phyloP scores from a whole-genome alignment of 2,113 vertebrate genomes.

The Sclerurus mexicanus region DNA sequence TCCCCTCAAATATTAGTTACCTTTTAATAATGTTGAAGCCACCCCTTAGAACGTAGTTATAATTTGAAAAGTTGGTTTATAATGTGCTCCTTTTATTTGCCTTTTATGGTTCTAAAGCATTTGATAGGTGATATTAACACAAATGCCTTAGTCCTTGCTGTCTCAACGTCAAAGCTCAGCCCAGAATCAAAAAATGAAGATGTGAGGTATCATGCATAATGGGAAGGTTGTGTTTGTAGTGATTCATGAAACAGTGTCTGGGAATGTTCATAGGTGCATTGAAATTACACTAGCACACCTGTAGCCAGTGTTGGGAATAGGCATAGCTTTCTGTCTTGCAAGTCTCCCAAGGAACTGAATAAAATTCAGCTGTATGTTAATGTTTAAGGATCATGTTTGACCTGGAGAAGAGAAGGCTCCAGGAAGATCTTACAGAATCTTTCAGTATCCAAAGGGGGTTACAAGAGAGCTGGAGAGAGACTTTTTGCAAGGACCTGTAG shows the following conservation, averaged over 20 bases:
- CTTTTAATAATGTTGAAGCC: not conserved
- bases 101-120: not conserved
- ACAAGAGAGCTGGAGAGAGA: not conserved
- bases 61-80: not conserved
- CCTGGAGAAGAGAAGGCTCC: not conserved
- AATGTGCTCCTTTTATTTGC: not conserved
- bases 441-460: not conserved
- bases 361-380: not conserved
- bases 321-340: not conserved
- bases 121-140: not conserved
- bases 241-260: not conserved
- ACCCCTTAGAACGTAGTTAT: not conserved
- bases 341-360: not conserved
- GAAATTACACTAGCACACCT: not conserved
- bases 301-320: not conserved
- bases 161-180: not conserved
- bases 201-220: not conserved
- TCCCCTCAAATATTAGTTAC: not conserved
- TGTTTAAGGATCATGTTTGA: not conserved
- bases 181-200: not conserved
- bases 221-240: not conserved
- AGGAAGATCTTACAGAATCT: not conserved
- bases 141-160: not conserved
- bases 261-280: not conserved
- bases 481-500: not conserved